A percentile compares a stretch with the other conserved stretches of the same genome.
Evolutionary conservation across 1,140 invertebrate species (phyloP).

Genomic region (Gryon sp.): DNA sequence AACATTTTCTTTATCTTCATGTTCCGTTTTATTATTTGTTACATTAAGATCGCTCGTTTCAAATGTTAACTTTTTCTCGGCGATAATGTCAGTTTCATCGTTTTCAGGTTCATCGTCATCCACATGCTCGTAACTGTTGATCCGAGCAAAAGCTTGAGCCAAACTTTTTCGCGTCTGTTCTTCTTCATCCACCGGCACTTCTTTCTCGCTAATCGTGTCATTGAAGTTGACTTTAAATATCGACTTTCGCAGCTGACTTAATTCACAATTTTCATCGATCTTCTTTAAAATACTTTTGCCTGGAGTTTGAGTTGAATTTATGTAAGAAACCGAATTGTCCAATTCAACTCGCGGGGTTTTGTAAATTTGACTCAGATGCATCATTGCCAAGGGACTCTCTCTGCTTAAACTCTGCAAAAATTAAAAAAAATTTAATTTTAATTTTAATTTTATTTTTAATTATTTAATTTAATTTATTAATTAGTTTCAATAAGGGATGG

Average conservation of each 20-base stretch:
- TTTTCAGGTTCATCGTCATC: constrained; percentile 11
- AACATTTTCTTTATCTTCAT: neutral
- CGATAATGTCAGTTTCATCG: constrained; percentile 7
- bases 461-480: no score
- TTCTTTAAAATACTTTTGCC: constrained; percentile 74
- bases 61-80: constrained; percentile 65
- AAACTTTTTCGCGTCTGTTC: constrained; percentile 24
- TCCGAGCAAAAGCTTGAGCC: constrained; percentile 45
- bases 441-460: no score
- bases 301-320: constrained; percentile 74
- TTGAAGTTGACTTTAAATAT: constrained; percentile 59
- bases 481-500: no score
- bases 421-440: constrained; percentile 9
- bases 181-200: constrained; percentile 59
- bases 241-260: constrained; percentile 36
- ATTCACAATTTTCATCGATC: constrained; percentile 31
- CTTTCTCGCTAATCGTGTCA: constrained; percentile 49
- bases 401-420: constrained; percentile 30
- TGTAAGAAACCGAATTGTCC: constrained; percentile 69
- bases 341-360: constrained; percentile 72
- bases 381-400: constrained; percentile 66
- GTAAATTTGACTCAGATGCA: constrained; percentile 69
- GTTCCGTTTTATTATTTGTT: no score
- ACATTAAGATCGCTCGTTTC: constrained; percentile 35
- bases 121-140: constrained; percentile 52